Conservation (phyloP, 2,113 vertebrate species). For the Hydrolagus affinis region DNA sequence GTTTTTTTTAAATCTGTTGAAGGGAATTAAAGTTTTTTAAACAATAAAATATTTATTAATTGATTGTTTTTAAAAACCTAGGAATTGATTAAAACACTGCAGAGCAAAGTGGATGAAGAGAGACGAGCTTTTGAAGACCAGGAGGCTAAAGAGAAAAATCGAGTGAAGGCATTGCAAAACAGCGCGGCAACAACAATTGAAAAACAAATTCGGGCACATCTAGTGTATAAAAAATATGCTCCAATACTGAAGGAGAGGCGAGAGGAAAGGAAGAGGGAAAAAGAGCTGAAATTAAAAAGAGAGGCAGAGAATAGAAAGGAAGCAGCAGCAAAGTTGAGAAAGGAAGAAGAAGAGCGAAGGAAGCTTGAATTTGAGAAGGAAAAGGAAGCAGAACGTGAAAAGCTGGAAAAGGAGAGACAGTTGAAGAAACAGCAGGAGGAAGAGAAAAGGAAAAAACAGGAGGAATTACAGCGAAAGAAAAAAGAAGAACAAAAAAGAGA, state of each 20-base stretch:
- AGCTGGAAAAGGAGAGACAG: slow-evolving; percentile 22
- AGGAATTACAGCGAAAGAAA: slow-evolving; percentile 43
- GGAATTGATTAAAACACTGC: slow-evolving; percentile 61
- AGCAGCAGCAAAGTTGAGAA: slow-evolving; percentile 45
- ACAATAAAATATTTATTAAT: neutral
- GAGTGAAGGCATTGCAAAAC: slow-evolving; percentile 40
- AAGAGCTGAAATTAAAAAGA: slow-evolving; percentile 40
- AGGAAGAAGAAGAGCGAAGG: slow-evolving; percentile 35
- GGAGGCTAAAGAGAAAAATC: slow-evolving; percentile 50
- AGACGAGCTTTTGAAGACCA: slow-evolving; percentile 56
- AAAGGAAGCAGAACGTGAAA: slow-evolving; percentile 2
- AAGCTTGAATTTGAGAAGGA: slow-evolving; percentile 30
- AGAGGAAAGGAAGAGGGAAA: slow-evolving; percentile 48
- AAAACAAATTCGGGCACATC: slow-evolving; percentile 53
- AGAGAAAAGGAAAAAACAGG: slow-evolving; percentile 40
- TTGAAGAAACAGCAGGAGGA: slow-evolving; percentile 27
- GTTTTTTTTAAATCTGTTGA: neutral
- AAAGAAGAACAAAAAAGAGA: slow-evolving; percentile 40
- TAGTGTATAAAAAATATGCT: slow-evolving; percentile 46
- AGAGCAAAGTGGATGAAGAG: slow-evolving; percentile 63
- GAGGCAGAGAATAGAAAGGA: slow-evolving; percentile 46
- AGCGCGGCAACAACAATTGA: slow-evolving; percentile 65
- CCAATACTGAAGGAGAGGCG: slow-evolving; percentile 49
- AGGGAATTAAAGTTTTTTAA: neutral
- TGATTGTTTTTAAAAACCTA: slow-evolving; percentile 45